Conservation (phyloP, 2,797 vertebrate genomes). For the Tiaroga cobitis region DNA sequence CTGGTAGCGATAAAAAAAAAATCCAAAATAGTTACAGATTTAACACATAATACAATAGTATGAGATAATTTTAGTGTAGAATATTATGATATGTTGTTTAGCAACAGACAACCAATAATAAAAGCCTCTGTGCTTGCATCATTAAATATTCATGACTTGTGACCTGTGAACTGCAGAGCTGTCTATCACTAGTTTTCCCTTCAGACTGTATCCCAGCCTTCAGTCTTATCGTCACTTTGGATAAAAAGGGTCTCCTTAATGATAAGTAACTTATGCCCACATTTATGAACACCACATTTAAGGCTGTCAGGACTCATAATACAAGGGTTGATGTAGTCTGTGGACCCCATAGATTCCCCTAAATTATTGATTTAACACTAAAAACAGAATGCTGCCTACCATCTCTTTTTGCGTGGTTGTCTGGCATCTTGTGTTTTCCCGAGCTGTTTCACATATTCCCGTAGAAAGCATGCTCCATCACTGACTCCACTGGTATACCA, state of each 20-base stretch:
- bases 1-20: no score
- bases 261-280: neutral
- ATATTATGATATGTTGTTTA: neutral
- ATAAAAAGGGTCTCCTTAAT: neutral
- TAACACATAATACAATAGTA: neutral
- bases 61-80: neutral
- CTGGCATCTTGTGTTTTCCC: neutral
- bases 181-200: neutral
- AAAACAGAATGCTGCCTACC: no score
- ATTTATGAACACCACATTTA: conserved; percentile 44
- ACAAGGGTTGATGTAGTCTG: neutral
- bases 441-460: neutral
- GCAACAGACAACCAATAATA: neutral
- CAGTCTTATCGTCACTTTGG: conserved; percentile 28
- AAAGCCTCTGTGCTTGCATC: neutral
- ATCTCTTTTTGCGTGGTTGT: neutral
- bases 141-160: neutral
- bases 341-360: conserved; percentile 15
- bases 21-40: neutral
- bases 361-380: neutral
- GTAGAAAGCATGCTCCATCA: neutral
- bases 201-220: neutral
- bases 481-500: neutral
- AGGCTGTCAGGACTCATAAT: conserved; percentile 49
- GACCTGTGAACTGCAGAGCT: neutral